Base-by-base conservation (phyloP, 2,888 invertebrate species). In the Eupithecia insigniata region DNA sequence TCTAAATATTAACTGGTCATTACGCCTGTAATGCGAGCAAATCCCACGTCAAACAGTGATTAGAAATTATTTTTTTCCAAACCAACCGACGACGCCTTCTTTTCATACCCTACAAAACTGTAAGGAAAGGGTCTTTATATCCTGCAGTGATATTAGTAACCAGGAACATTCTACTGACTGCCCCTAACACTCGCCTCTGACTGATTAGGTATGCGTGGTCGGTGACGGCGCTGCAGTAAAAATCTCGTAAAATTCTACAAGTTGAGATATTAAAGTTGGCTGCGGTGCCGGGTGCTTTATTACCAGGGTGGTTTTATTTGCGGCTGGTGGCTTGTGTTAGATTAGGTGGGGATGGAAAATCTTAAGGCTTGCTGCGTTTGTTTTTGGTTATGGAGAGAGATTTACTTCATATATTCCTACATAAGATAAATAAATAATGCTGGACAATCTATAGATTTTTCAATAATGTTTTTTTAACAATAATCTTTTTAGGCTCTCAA, bases 181-280 rank as follows among this genome's bases (percentile, higher is more conserved):
- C 72, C 66, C 69, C 64, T 64, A 36, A 36, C 26, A 34, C 64
- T 64, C 65, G 76, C 14, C 55, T 55, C 26, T 73, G 66, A 69
- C 76, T 78, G 84, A 88, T 88, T 86, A 86, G 85, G 81, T 83
- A 89, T 89, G 83, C 88, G 78, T 78, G 70, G 75, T 79, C 72
- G 67, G 67, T 65, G 79, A 76, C 75, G 76, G 73, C 76, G 67
- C 71, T 74, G 74, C 78, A 78, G 72, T 87, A 83, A 84, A 87
- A 85, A 86, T 84, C 88, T 85, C 89, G 88, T 90, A 89, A 90
- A 88, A 85, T 86, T 87, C 87, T 82, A 81, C 77, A 76, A 77
- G 72, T 80, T 73, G 81, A 83, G 83, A 84, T 88, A 88, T 87
- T 87, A 83, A 84, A 79, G 76, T 71, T 69, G 69, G 67, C 69